phyloP scores from a whole-genome alignment of 2,797 vertebrate species.

The Molossus molossus region DNA sequence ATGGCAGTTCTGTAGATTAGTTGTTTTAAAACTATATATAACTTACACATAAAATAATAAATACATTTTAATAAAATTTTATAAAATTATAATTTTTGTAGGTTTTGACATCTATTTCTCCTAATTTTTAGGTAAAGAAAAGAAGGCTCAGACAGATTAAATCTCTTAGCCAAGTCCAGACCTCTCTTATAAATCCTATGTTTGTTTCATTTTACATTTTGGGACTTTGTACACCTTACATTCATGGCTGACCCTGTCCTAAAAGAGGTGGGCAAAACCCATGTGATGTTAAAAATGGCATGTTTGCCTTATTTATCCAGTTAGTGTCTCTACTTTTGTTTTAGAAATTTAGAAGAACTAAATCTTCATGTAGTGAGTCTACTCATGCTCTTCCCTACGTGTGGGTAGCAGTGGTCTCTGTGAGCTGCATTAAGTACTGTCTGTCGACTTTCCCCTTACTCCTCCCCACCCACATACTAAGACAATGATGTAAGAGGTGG shows the following conservation, averaged over 20 bases:
- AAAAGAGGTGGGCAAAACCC: background rate
- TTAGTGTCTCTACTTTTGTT: background rate
- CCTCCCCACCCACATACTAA: background rate
- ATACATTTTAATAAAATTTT: background rate
- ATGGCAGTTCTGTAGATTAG: background rate
- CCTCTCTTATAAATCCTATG: background rate
- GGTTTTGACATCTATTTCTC: background rate
- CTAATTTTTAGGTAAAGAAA: conserved; percentile 30
- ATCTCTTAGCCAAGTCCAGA: background rate
- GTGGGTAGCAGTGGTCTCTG: background rate
- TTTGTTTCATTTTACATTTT: background rate
- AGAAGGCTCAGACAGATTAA: background rate
- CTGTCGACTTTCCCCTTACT: background rate
- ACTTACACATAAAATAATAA: conserved; percentile 11
- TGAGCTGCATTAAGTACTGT: background rate
- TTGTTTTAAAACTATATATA: background rate
- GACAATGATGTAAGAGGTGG: conserved; percentile 65
- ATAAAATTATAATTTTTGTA: background rate
- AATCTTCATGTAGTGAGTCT: background rate
- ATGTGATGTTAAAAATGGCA: background rate
- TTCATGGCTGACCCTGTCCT: background rate
- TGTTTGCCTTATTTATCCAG: background rate
- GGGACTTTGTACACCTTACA: background rate
- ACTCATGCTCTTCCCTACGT: fast-evolving
- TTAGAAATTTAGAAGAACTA: background rate